These are phyloP conservation scores for Cosmia pyralina DNA, from an alignment of 2,888 invertebrate genomes.

Conservation along the genomic window DNA sequence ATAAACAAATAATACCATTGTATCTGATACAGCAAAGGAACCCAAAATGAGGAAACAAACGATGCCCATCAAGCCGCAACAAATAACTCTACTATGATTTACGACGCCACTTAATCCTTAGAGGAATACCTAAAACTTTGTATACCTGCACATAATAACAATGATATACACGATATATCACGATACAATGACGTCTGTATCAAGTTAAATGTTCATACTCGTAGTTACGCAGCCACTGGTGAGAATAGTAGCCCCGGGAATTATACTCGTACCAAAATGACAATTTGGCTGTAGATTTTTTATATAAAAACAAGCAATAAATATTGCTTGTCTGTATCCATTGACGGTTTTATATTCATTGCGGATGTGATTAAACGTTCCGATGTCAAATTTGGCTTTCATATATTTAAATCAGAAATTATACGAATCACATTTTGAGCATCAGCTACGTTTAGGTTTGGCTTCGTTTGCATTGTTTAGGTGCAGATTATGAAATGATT, in stretches of 20 bases:
- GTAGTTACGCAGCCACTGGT: conserved; percentile 63
- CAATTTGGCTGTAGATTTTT: conserved; percentile 66
- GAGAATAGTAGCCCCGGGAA: conserved; percentile 70
- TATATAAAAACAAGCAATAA: conserved; percentile 72
- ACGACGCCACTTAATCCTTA: conserved; percentile 53
- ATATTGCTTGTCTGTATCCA: conserved; percentile 60
- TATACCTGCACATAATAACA: conserved; percentile 63
- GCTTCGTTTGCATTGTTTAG: conserved; percentile 17
- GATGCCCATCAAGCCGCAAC: conserved; percentile 42
- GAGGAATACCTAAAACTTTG: conserved; percentile 68
- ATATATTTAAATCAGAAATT: conserved; percentile 69
- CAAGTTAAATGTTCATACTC: conserved; percentile 66
- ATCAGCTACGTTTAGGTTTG: conserved; percentile 57
- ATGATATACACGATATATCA: conserved; percentile 41
- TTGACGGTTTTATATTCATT: conserved; percentile 68
- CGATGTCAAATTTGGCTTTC: conserved; percentile 64
- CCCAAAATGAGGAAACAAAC: conserved; percentile 34
- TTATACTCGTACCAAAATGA: conserved; percentile 67
- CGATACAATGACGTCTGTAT: conserved; percentile 61
- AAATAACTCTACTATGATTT: conserved; percentile 47
- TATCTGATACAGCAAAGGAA: conserved; percentile 2
- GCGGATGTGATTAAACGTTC: conserved; percentile 65
- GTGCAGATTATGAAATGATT: conserved; percentile 5
- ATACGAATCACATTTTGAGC: conserved; percentile 64
- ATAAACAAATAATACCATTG: conserved; percentile 2